Evolutionary conservation across 2,797 vertebrate genomes (phyloP).

Genomic region (Mus minutoides): DNA sequence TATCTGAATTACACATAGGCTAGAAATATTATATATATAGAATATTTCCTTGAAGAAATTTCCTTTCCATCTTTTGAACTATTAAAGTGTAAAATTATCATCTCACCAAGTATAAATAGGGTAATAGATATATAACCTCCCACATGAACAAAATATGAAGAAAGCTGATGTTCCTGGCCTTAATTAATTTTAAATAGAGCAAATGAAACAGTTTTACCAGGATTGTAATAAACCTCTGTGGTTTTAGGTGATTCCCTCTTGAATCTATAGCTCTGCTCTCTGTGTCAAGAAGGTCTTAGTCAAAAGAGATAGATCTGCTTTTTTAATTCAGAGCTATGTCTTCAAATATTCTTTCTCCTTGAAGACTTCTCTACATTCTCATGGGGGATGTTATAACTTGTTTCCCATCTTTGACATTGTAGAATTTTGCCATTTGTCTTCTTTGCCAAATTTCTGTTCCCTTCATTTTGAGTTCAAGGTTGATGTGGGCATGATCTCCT

Average conservation of each 20-base stretch:
- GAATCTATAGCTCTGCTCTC: background rate
- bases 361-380: background rate
- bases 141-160: too few relatives aligned
- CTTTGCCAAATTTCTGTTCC: background rate
- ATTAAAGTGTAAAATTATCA: background rate
- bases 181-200: background rate
- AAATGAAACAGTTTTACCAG: too few relatives aligned
- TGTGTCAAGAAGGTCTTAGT: background rate
- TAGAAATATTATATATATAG: background rate
- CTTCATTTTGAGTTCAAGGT: background rate
- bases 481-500: background rate
- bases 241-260: background rate
- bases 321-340: background rate
- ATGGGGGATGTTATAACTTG: background rate
- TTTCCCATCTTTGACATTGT: background rate
- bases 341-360: background rate
- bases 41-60: background rate
- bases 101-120: background rate
- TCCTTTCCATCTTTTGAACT: too few relatives aligned
- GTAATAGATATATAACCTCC: background rate
- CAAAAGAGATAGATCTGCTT: too few relatives aligned
- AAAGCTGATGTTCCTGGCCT: background rate
- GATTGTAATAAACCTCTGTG: background rate
- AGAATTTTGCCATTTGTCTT: background rate
- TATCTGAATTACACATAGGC: background rate